Evolutionary conservation across 2,888 invertebrate species (phyloP).

Genomic region (Drosophila percnosoma): DNA sequence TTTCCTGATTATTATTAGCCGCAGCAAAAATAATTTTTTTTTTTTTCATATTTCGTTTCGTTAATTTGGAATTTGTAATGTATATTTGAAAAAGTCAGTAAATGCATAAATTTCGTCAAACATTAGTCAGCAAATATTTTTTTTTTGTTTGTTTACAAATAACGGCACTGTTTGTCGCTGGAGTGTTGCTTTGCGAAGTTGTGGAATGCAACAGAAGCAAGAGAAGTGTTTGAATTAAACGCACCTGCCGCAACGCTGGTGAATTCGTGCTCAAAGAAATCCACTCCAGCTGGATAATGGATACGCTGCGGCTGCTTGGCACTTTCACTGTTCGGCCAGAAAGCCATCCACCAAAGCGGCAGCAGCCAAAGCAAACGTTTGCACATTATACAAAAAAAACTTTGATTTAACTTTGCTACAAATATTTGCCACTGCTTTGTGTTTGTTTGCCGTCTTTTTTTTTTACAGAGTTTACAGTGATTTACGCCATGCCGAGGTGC

Average conservation of each 20-base stretch:
- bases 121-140: background rate
- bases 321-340: constrained; percentile 62
- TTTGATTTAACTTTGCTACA: constrained; percentile 38
- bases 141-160: background rate
- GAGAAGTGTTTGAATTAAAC: constrained; percentile 11
- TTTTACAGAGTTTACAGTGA: constrained; percentile 17
- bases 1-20: background rate
- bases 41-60: background rate
- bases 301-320: constrained; percentile 37
- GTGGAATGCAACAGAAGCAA: constrained; percentile 1
- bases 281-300: constrained; percentile 71
- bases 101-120: background rate
- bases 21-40: background rate
- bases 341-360: constrained; percentile 34
- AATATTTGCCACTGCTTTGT: constrained; percentile 44
- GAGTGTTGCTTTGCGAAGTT: background rate
- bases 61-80: background rate
- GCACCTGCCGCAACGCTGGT: constrained; percentile 63
- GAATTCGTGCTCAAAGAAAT: constrained; percentile 81
- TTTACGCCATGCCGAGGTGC: constrained; percentile 52
- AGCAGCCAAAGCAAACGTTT: constrained; percentile 38
- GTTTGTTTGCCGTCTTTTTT: constrained; percentile 14
- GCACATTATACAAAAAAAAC: constrained; percentile 49
- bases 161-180: background rate
- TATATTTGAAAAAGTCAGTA: background rate